Evolutionary conservation across 2,888 invertebrate genomes (phyloP), one percentile per base, ranked within the genome.

Genomic region (Lymantria dispar): DNA sequence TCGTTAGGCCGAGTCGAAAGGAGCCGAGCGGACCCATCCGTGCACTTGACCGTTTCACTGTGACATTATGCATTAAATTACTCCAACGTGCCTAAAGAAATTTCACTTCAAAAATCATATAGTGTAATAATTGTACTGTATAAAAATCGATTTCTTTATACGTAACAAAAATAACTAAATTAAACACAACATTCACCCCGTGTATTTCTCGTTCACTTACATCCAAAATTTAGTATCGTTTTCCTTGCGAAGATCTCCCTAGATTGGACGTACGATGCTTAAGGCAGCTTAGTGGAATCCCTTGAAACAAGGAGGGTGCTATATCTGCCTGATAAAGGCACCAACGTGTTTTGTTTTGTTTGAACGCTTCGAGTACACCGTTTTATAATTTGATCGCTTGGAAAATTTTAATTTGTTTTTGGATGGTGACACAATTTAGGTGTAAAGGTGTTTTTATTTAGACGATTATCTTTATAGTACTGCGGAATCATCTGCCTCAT

Each of bases 221-320:
- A 56, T 52, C 47, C 51, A 45, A 47, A 62, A 58, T 62, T 58
- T 56, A 59, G 52, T 48, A 43, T 56, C 54, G 57, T 48, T 51
- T 51, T 52, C 45, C 52, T 40, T 41, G 14, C 36, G 57, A 49
- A 65, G 67, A 67, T 68, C 67, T 62, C 45, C 52, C 53, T 64
- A 70, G 57, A 71, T 69, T 74, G 74, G 65, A 50, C 59, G 62
- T 58, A 58, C 60, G 62, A 67, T 62, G 68, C 72, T 75, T 72
- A 76, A 68, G 68, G 64, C 57, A 60, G 76, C 74, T 77, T 74
- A 74, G 55, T 56, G 29, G 54, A 57, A 67, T 64, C 68, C 60
- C 54, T 56, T 45, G 57, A 36, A 61, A 52, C 57, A 56, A 48
- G 58, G 52, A 50, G 58, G 62, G 60, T 49, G 58, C 50, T 58